Conservation (phyloP, 2,797 vertebrate species). For the Takifugu rubripes region DNA sequence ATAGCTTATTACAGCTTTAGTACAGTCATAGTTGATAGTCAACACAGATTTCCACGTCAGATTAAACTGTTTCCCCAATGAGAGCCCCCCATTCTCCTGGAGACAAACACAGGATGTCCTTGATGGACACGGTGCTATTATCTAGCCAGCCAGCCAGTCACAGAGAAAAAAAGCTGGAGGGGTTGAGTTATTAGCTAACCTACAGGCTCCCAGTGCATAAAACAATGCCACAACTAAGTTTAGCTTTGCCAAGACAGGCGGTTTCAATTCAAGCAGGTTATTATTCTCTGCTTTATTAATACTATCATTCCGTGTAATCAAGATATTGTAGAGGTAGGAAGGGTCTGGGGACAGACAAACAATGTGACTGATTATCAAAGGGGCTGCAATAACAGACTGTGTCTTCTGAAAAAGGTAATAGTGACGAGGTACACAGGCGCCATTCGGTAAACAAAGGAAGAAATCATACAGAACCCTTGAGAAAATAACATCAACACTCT, state of each 20-base stretch:
- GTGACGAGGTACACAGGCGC: slow-evolving; percentile 68
- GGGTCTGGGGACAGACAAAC: slow-evolving; percentile 67
- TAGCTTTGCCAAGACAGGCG: slow-evolving; percentile 80
- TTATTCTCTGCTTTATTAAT: slow-evolving; percentile 77
- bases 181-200: slow-evolving; percentile 87
- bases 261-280: slow-evolving; percentile 73
- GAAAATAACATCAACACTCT: slow-evolving; percentile 69
- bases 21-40: slow-evolving; percentile 76
- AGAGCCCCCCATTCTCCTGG: slow-evolving; percentile 86
- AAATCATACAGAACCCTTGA: slow-evolving; percentile 72
- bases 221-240: slow-evolving; percentile 93
- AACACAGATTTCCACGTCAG: slow-evolving; percentile 78
- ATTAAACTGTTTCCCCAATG: slow-evolving; percentile 79
- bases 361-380: slow-evolving; percentile 77
- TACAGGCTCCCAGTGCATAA: slow-evolving; percentile 68
- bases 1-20: slow-evolving; percentile 5
- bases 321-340: slow-evolving; percentile 73
- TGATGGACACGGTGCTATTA: slow-evolving; percentile 88
- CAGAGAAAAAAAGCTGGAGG: slow-evolving; percentile 69
- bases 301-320: slow-evolving; percentile 73
- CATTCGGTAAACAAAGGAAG: slow-evolving; percentile 74
- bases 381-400: slow-evolving; percentile 63
- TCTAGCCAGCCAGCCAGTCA: slow-evolving; percentile 80
- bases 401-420: slow-evolving; percentile 69
- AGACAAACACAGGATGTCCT: slow-evolving; percentile 99